phyloP scores from a whole-genome alignment of 1,140 invertebrate genomes.

The Drosophila nigromelanica region DNA sequence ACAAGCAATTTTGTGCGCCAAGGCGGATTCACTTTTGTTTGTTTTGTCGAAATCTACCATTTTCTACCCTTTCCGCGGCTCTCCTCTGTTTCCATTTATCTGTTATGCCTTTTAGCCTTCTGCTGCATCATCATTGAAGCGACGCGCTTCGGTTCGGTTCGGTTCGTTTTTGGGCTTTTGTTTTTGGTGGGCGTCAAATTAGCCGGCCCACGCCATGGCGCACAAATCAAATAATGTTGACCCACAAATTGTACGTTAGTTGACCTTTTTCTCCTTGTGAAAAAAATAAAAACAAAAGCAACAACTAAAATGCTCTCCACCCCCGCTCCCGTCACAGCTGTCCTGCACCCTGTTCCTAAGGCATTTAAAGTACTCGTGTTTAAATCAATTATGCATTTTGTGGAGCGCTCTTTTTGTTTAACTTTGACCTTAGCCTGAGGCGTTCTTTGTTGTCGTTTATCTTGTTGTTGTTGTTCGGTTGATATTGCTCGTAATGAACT shows the following conservation, averaged over 20 bases:
- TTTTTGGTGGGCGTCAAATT: constrained; percentile 75
- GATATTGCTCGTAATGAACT: constrained; percentile 58
- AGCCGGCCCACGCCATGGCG: constrained; percentile 66
- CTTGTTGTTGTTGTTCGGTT: constrained; percentile 35
- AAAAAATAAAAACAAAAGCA: constrained; percentile 15
- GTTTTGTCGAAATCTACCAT: constrained; percentile 31
- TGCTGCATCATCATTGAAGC: constrained; percentile 27
- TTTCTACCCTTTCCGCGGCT: neutral
- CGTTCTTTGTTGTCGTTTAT: constrained; percentile 63
- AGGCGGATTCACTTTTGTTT: constrained; percentile 81
- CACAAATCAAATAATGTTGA: constrained; percentile 83
- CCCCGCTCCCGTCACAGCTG: neutral
- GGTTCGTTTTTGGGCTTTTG: constrained; percentile 36
- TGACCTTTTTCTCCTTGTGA: constrained; percentile 69
- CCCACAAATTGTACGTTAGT: constrained; percentile 82
- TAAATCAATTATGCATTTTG: constrained; percentile 80
- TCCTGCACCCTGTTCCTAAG: neutral
- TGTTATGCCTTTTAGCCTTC: constrained; percentile 12
- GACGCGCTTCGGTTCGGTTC: constrained; percentile 16
- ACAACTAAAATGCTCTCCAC: neutral
- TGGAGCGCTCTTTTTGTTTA: constrained; percentile 71
- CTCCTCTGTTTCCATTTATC: too few relatives aligned
- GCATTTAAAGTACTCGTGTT: constrained; percentile 58
- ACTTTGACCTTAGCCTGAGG: constrained; percentile 79
- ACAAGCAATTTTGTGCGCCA: constrained; percentile 74